Percentiles rank a stretch among this genome's conserved stretches.
Conservation (phyloP, 2,113 vertebrate genomes). For the Mirounga angustirostris region DNA sequence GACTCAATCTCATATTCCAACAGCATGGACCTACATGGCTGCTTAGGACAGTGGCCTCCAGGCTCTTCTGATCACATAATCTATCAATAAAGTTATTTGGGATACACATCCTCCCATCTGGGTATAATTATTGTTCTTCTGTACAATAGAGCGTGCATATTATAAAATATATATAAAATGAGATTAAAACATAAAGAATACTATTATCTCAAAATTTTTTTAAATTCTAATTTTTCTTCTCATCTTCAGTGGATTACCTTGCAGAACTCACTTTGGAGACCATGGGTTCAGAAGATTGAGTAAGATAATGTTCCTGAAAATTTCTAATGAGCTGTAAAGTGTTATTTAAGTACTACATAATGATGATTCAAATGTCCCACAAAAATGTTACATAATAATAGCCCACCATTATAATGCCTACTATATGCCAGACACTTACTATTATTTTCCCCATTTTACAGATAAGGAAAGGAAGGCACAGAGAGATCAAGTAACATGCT, state of each 20-base stretch:
- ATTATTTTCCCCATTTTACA: neutral
- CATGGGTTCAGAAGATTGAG: neutral
- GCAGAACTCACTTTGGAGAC: neutral
- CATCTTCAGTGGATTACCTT: neutral
- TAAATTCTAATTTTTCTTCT: slow-evolving; percentile 26
- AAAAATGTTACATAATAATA: neutral
- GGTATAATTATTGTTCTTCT: neutral
- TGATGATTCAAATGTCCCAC: neutral
- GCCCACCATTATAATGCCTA: neutral
- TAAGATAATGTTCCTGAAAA: slow-evolving; percentile 3
- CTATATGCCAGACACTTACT: neutral
- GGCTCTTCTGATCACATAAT: neutral
- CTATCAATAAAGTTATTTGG: slow-evolving; percentile 7
- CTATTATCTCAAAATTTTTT: neutral
- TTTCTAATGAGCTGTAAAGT: neutral
- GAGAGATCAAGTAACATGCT: neutral
- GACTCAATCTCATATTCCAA: neutral
- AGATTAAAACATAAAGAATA: slow-evolving; percentile 28
- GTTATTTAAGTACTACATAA: neutral
- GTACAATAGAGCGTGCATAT: neutral
- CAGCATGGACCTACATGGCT: neutral
- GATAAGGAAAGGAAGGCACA: neutral
- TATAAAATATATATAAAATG: neutral
- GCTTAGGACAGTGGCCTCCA: neutral
- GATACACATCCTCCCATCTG: neutral